Evolutionary conservation across 30 jellyfish, hydroid and myxozoan genomes (phyloP).

Genomic region (Cassiopea andromeda): DNA sequence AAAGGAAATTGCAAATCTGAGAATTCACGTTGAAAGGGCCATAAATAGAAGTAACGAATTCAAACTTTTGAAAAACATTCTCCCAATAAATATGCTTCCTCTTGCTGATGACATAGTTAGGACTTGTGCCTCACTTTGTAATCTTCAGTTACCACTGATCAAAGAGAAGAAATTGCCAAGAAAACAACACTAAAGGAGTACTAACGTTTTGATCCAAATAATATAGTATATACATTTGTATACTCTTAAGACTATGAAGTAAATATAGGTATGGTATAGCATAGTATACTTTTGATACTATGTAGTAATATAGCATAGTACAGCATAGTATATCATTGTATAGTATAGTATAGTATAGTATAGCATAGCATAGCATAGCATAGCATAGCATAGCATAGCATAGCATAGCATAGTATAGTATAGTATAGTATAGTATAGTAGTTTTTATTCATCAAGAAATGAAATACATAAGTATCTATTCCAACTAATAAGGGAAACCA

Average conservation of each 20-base stretch:
- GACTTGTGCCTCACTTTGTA: conserved; percentile 63
- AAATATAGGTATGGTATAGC: too few relatives aligned
- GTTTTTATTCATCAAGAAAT: too few relatives aligned
- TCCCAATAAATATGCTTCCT: conserved; percentile 63
- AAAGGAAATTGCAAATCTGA: conserved; percentile 51
- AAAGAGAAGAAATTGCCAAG: neutral
- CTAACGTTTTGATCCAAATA: neutral
- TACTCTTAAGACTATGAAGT: neutral
- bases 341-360: too few relatives aligned
- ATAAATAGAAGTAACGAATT: conserved; percentile 33
- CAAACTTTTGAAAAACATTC: conserved; percentile 29
- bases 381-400: too few relatives aligned
- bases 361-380: too few relatives aligned
- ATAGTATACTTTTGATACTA: neutral
- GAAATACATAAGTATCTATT: too few relatives aligned
- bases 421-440: too few relatives aligned
- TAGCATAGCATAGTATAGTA: too few relatives aligned
- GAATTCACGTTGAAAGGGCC: conserved; percentile 58
- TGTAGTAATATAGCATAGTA: neutral
- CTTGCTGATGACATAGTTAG: conserved; percentile 52
- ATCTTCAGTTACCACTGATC: conserved; percentile 49
- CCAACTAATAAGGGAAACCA: too few relatives aligned
- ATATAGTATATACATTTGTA: neutral
- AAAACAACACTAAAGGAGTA: neutral
- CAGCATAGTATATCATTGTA: neutral